Base-by-base conservation (phyloP, 2,888 invertebrate genomes). In the Lottia scabra region DNA sequence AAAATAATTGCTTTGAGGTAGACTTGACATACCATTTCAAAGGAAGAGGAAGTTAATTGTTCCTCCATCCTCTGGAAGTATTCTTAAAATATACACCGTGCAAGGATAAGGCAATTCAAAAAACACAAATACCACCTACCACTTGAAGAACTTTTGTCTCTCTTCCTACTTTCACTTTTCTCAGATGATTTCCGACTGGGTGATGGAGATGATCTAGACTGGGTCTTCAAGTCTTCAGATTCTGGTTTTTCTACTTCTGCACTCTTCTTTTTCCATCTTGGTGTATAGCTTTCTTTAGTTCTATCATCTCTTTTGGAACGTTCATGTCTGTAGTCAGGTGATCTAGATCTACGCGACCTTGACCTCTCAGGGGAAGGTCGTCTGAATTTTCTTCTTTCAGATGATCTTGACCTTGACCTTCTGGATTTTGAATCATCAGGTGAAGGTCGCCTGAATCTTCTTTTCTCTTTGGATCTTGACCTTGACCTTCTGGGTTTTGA, bases 141-240 rank as follows among this genome's bases (percentile, higher is more conserved):
- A 27, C 67, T 67, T 3, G 67, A 46, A 67, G 23, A 27, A 23
- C 16, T 23, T 45, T 67, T 46, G 26, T 26, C 10, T 23, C 27
- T 45, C 4, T 67, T 56, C 13, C 68, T 68, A 63, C 48, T 62
- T 30, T 16, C 19, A 56, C 43, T 56, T n/a, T n/a, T 38, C 19
- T 38, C 26, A 16, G 48, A 15, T 26, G 48, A 43, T 30, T 26
- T 63, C 38, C 30, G 27, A 56, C 74, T 72, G 23, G 75, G 72
- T 65, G 63, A 73, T 68, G 73, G 70, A 67, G 76, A 76, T 78
- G 78, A 78, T 73, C 78, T 77, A 19, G 44, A 15, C 65, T 68
- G 72, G 19, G 44, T 64, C 30, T 56, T 65, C 19, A 19, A 43
- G 16, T 48, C 67, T 16, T 26, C 23, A 0, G 15, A n/a, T 44